These are phyloP conservation scores for Cheilosia vernalis DNA, from an alignment of 2,888 invertebrate species.

Conservation along the genomic window DNA sequence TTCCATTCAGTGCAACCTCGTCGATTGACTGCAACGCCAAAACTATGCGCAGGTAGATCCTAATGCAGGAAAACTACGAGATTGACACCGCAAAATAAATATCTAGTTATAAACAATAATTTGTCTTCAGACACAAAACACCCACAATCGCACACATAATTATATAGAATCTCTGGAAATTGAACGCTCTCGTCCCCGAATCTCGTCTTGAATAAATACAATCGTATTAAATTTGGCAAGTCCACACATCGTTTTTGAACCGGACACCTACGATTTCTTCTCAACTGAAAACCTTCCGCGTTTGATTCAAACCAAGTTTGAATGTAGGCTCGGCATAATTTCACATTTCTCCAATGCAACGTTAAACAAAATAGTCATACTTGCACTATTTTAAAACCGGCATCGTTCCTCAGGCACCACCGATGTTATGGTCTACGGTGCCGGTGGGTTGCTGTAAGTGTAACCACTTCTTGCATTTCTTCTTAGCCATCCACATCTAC, in stretches of 20 bases:
- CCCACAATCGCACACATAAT: not conserved
- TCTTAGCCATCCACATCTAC: constrained; percentile 44
- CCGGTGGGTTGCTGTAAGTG: constrained; percentile 41
- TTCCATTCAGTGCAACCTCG: not conserved
- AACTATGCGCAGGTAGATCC: not conserved
- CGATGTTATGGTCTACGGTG: constrained; percentile 21
- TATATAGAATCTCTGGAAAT: not conserved
- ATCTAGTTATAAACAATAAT: too few species aligned
- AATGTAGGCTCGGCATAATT: constrained; percentile 47
- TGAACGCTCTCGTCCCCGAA: too few species aligned
- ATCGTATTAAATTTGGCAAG: constrained; percentile 35
- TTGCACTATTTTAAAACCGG: constrained; percentile 51
- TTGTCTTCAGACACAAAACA: not conserved
- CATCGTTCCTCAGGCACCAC: constrained; percentile 30
- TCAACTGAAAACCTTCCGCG: constrained; percentile 35
- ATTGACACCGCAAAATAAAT: too few species aligned
- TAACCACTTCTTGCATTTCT: constrained; percentile 58
- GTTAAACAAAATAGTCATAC: constrained; percentile 13
- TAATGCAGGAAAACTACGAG: constrained; percentile 3
- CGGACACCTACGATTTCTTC: not conserved
- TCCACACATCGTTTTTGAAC: not conserved
- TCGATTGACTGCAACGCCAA: constrained; percentile 1
- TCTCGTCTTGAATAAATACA: not conserved
- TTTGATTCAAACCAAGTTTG: constrained; percentile 54
- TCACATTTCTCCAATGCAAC: constrained; percentile 55